Evolutionary conservation across 2,113 vertebrate genomes (phyloP).

Genomic region (Campylomormyrus tamandua): DNA sequence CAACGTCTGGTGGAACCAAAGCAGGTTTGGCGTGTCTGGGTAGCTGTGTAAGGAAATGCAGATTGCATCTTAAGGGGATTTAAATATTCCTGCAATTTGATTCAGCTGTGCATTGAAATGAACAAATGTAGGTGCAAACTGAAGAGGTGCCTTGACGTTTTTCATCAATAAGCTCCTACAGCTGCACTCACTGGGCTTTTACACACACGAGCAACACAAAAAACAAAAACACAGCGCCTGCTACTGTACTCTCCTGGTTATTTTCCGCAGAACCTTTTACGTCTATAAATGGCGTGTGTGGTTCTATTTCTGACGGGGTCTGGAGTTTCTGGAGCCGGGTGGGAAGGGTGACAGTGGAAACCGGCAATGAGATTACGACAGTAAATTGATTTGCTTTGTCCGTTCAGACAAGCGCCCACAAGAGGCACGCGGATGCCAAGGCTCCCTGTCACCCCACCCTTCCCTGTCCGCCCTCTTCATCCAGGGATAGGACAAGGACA

Average conservation of each 20-base stretch:
- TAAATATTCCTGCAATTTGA: background rate
- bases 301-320: slow-evolving; percentile 18
- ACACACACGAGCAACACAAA: background rate
- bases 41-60: background rate
- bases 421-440: slow-evolving; percentile 40
- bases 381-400: slow-evolving; percentile 26
- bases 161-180: background rate
- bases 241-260: background rate
- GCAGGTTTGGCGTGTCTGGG: background rate
- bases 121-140: background rate
- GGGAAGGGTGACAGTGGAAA: slow-evolving; percentile 21
- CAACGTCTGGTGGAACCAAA: background rate
- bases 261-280: background rate
- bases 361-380: slow-evolving; percentile 19
- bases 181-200: background rate
- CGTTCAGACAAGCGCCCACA: slow-evolving; percentile 23
- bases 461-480: slow-evolving; percentile 38
- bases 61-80: slow-evolving; percentile 6
- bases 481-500: slow-evolving; percentile 58
- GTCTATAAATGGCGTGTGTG: background rate
- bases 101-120: background rate
- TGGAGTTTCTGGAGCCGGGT: slow-evolving; percentile 7
- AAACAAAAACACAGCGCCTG: background rate
- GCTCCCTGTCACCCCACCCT: slow-evolving; percentile 48
- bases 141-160: background rate